Evolutionary conservation across 2,888 invertebrate genomes (phyloP).

Genomic region (Drosophila eohydei): DNA sequence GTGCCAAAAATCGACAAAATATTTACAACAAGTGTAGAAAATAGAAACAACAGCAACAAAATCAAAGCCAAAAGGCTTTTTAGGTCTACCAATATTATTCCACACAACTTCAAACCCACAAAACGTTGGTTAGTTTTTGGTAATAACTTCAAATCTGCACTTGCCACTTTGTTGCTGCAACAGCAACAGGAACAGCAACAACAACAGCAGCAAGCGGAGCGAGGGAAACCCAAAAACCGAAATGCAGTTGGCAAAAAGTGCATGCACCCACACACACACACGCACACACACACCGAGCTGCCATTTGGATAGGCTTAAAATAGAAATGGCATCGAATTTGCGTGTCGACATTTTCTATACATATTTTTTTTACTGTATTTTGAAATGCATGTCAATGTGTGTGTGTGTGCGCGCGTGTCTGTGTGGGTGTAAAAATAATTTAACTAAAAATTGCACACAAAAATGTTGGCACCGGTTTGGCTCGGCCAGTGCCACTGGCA

Average conservation of each 20-base stretch:
- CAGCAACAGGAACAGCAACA: conserved; percentile 28
- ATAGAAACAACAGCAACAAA: conserved; percentile 36
- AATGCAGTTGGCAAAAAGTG: conserved; percentile 54
- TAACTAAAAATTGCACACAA: conserved; percentile 79
- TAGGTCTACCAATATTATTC: conserved; percentile 84
- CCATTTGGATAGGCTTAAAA: conserved; percentile 44
- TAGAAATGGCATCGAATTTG: conserved; percentile 67
- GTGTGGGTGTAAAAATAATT: conserved; percentile 75
- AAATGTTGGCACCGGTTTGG: conserved; percentile 67
- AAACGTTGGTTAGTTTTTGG: conserved; percentile 84
- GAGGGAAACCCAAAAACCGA: conserved; percentile 20
- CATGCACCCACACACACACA: conserved; percentile 20
- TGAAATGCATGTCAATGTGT: conserved; percentile 6
- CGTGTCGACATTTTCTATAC: conserved; percentile 29
- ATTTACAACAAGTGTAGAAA: conserved; percentile 42
- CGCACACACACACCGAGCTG: conserved; percentile 10
- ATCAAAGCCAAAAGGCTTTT: conserved; percentile 76
- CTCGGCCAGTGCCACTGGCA: conserved; percentile 26
- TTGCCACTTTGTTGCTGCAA: conserved; percentile 75
- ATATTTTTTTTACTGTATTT: background rate
- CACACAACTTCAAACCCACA: conserved; percentile 84
- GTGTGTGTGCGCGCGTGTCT: conserved; percentile 15
- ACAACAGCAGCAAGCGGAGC: background rate
- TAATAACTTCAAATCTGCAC: conserved; percentile 84
- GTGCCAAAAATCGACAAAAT: conserved; percentile 55